A percentile compares a stretch with the other conserved stretches of the same genome.
phyloP scores from a whole-genome alignment of 2,888 invertebrate genomes.

The Slavum lentiscoides region DNA sequence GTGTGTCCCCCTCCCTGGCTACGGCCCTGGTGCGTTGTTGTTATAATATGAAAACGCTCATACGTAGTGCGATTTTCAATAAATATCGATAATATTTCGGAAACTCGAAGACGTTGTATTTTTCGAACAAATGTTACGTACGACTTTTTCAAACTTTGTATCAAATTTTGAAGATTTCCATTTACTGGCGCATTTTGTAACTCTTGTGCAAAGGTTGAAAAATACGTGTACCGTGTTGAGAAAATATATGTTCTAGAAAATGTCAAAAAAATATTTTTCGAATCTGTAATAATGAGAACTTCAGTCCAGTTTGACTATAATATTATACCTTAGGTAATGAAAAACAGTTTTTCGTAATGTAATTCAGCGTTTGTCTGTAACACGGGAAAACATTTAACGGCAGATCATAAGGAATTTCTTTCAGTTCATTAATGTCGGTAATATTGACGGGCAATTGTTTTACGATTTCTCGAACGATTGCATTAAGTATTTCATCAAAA shows the following conservation, averaged over 20 bases:
- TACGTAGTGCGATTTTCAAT: background rate
- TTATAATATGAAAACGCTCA: too few species aligned
- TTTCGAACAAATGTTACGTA: constrained; percentile 2
- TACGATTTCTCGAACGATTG: background rate
- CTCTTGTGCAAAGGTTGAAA: constrained; percentile 28
- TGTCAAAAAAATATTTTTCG: background rate
- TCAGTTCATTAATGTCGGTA: background rate
- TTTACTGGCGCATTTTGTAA: background rate
- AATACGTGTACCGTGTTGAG: constrained; percentile 8
- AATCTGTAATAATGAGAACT: background rate
- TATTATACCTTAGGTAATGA: constrained; percentile 19
- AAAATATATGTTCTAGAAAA: constrained; percentile 15
- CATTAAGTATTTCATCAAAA: constrained; percentile 1
- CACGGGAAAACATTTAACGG: constrained; percentile 24
- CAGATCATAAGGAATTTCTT: background rate
- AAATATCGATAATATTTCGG: background rate
- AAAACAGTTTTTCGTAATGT: constrained; percentile 2
- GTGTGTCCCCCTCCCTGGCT: too few species aligned
- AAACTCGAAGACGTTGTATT: constrained; percentile 8
- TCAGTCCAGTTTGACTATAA: background rate
- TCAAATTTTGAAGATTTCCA: background rate
- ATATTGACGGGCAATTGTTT: background rate
- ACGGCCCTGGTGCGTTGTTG: too few species aligned
- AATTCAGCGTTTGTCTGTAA: constrained; percentile 23
- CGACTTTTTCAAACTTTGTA: background rate